A percentile compares a stretch with the other conserved stretches of the same genome.
These are phyloP conservation scores for Emys orbicularis DNA, from an alignment of 2,797 vertebrate species.

Conservation along the genomic window DNA sequence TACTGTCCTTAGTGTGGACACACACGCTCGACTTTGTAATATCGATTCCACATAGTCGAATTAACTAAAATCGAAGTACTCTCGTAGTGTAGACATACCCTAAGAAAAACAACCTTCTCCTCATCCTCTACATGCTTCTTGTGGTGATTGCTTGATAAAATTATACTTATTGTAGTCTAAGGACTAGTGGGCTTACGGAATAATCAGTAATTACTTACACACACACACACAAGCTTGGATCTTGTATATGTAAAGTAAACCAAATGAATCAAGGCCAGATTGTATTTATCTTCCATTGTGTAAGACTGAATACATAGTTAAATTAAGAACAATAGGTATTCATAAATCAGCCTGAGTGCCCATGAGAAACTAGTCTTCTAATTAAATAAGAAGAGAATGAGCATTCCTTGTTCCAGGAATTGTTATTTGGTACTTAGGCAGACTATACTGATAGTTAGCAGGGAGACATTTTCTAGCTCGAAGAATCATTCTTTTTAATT, in stretches of 20 bases:
- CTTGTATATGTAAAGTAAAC: not conserved
- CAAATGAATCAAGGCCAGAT: constrained; percentile 42
- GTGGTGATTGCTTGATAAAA: constrained; percentile 21
- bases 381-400: constrained; percentile 76
- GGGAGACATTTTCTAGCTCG: not conserved
- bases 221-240: not conserved
- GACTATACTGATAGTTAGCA: constrained; percentile 31
- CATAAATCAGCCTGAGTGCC: constrained; percentile 71
- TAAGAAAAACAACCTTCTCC: not conserved
- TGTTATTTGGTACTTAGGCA: constrained; percentile 68
- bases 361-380: constrained; percentile 75
- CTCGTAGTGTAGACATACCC: too few relatives aligned
- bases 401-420: constrained; percentile 74
- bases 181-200: not conserved
- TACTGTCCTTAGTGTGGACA: too few relatives aligned
- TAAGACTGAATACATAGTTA: constrained; percentile 72
- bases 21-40: too few relatives aligned
- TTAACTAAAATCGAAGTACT: too few relatives aligned
- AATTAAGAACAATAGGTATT: constrained; percentile 80
- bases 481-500: constrained; percentile 37
- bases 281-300: constrained; percentile 65
- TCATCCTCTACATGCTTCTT: not conserved
- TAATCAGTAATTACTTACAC: not conserved
- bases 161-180: not conserved
- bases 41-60: too few relatives aligned